Percentiles rank a stretch among this genome's conserved stretches.
Evolutionary conservation across 2,888 invertebrate species (phyloP).

Genomic region (Clistopyga incitator): DNA sequence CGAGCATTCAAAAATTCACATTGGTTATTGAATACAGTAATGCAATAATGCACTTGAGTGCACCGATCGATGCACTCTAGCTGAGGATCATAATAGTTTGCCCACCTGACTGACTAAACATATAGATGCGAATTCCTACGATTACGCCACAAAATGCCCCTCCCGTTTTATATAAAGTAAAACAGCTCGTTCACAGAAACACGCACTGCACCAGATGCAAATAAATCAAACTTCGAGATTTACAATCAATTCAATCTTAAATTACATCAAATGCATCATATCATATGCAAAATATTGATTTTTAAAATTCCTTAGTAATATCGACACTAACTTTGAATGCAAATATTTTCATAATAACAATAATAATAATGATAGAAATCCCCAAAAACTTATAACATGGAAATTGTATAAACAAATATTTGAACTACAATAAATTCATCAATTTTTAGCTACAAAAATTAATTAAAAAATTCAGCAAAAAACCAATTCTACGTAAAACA

Average conservation of each 20-base stretch:
- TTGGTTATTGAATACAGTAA: background rate
- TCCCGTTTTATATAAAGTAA: slow-evolving; percentile 24
- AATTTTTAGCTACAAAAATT: no score
- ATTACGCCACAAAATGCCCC: slow-evolving; percentile 52
- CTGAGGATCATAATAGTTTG: slow-evolving; percentile 47
- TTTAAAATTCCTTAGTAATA: no score
- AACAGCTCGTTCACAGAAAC: slow-evolving; percentile 23
- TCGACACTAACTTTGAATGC: no score
- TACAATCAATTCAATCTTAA: background rate
- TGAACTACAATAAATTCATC: no score
- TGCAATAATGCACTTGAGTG: slow-evolving; percentile 1
- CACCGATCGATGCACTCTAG: slow-evolving; percentile 20
- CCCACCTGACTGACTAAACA: slow-evolving; percentile 22
- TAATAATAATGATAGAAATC: no score
- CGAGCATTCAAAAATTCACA: background rate
- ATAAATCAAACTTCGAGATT: background rate
- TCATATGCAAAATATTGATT: background rate
- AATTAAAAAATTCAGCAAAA: no score
- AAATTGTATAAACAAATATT: no score
- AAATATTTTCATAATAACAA: no score
- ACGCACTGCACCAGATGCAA: background rate
- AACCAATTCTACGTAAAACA: no score
- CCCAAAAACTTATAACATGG: no score
- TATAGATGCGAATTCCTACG: slow-evolving; percentile 41
- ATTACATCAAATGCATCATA: slow-evolving; percentile 2